Evolutionary conservation across 2,888 invertebrate species (phyloP).

Genomic region (Metallyticus violacea): DNA sequence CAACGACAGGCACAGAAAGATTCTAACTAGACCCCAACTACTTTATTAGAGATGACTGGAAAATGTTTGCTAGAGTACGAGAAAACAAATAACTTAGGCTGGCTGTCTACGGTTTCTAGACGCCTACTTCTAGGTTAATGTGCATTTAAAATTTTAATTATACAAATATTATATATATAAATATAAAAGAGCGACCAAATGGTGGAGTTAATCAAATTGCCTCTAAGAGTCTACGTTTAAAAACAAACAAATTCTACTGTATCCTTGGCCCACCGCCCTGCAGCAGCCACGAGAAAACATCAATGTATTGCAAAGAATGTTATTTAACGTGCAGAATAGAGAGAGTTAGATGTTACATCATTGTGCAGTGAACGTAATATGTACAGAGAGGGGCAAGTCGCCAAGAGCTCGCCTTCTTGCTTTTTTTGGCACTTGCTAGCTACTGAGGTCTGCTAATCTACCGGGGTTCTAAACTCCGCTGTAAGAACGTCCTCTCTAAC

Average conservation of each 20-base stretch:
- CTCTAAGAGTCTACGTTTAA: not conserved
- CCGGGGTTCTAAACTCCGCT: not conserved
- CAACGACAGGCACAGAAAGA: conserved; percentile 5
- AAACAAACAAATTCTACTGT: not conserved
- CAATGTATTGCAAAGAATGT: not conserved
- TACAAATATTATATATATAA: not conserved
- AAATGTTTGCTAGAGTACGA: not conserved
- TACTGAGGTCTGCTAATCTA: not conserved
- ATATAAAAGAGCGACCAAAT: not conserved
- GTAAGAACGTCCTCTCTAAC: not conserved
- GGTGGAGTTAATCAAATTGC: not conserved
- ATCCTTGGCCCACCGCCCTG: not conserved
- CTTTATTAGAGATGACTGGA: not conserved
- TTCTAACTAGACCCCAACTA: conserved; percentile 9
- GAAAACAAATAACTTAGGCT: not conserved
- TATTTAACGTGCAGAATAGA: conserved; percentile 11
- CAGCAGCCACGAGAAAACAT: not conserved
- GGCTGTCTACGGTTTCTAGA: not conserved
- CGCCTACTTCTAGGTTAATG: conserved; percentile 9
- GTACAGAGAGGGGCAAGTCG: not conserved
- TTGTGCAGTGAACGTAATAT: not conserved
- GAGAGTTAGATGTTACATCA: conserved; percentile 3
- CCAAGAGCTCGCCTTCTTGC: not conserved
- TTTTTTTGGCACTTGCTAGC: not conserved
- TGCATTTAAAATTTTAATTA: not conserved